Percentiles rank a stretch among this genome's conserved stretches.
Evolutionary conservation across 2,797 vertebrate species (phyloP).

Genomic region (Geotrypetes seraphini): DNA sequence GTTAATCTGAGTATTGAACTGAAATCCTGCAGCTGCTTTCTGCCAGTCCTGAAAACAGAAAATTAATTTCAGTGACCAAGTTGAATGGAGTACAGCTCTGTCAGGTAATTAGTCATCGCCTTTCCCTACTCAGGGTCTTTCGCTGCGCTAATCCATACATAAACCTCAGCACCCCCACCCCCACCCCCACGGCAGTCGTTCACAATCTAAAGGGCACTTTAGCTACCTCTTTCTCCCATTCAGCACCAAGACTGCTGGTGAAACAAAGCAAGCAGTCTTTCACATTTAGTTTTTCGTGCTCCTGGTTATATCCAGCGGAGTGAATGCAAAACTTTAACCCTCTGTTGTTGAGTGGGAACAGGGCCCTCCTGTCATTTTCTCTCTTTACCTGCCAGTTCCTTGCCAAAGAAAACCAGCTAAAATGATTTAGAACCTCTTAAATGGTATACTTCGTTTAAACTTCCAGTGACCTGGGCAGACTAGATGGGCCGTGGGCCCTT

Average conservation of each 20-base stretch:
- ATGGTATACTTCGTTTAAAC: constrained; percentile 49
- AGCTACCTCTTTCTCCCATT: constrained; percentile 47
- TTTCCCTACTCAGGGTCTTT: constrained; percentile 69
- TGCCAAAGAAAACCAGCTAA: constrained; percentile 62
- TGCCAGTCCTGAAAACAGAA: constrained; percentile 67
- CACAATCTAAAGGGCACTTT: constrained; percentile 52
- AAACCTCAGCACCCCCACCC: constrained; percentile 57
- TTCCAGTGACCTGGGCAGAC: too few species aligned
- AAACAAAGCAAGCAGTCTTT: constrained; percentile 32
- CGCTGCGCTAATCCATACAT: constrained; percentile 81
- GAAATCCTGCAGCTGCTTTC: constrained; percentile 66
- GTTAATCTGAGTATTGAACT: constrained; percentile 76
- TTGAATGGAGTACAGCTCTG: constrained; percentile 70
- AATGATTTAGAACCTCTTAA: constrained; percentile 54
- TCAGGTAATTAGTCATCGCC: constrained; percentile 92
- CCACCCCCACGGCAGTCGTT: too few species aligned
- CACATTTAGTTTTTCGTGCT: constrained; percentile 41
- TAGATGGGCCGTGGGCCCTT: too few species aligned
- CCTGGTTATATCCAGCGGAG: constrained; percentile 46
- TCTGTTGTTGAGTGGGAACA: too few species aligned
- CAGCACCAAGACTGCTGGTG: constrained; percentile 18
- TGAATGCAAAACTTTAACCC: constrained; percentile 56
- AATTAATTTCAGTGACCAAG: constrained; percentile 88
- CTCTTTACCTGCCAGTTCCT: constrained; percentile 59
- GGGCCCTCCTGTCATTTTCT: too few species aligned